Evolutionary conservation across 2,797 vertebrate species (phyloP).

Genomic region (Eulemur albifrons): DNA sequence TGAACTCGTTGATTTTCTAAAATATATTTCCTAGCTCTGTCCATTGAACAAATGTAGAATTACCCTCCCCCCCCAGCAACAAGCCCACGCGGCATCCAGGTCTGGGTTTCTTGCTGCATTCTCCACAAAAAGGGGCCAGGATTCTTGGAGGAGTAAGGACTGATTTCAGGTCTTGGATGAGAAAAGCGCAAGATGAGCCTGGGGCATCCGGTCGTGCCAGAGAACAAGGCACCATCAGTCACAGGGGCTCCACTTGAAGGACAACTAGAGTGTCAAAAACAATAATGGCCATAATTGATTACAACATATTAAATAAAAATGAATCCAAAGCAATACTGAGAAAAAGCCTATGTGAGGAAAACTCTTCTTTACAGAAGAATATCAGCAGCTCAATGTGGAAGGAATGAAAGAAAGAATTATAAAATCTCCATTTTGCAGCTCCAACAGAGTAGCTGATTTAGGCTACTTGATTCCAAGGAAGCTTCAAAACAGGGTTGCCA

Average conservation of each 20-base stretch:
- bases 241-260: neutral
- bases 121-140: neutral
- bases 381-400: neutral
- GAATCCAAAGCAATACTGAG: neutral
- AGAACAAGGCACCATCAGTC: neutral
- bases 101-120: neutral
- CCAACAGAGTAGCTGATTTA: neutral
- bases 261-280: neutral
- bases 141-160: neutral
- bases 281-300: neutral
- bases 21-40: neutral
- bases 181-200: neutral
- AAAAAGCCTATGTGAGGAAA: neutral
- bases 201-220: neutral
- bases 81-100: neutral
- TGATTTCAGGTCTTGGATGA: neutral
- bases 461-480: neutral
- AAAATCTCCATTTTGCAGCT: neutral
- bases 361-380: neutral
- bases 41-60: neutral
- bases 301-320: neutral
- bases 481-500: neutral
- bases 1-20: neutral
- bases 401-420: neutral
- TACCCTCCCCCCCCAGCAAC: neutral